A percentile compares a stretch with the other conserved stretches of the same genome.
Conservation (phyloP, 2,888 invertebrate genomes). For the Standfussiana lucernea region DNA sequence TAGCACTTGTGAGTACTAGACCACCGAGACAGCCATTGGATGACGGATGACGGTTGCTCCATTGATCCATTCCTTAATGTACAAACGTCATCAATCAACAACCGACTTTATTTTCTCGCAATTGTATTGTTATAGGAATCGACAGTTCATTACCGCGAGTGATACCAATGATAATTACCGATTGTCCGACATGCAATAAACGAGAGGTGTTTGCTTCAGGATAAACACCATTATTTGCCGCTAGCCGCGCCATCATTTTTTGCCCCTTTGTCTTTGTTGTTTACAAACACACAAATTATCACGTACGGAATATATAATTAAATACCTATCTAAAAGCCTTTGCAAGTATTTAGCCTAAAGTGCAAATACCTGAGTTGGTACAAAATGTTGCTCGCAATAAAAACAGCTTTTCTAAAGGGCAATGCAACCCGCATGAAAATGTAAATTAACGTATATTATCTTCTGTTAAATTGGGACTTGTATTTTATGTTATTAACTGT, state of each 20-base stretch:
- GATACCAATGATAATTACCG: slow-evolving; percentile 3
- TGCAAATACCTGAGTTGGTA: neutral
- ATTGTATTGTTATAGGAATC: slow-evolving; percentile 22
- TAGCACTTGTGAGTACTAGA: neutral
- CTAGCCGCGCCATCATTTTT: too few relatives aligned
- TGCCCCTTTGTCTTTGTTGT: slow-evolving; percentile 2
- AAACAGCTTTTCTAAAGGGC: neutral
- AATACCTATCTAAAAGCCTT: neutral
- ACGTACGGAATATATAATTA: neutral
- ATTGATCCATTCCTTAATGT: neutral
- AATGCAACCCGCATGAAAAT: slow-evolving; percentile 19
- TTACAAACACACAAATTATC: neutral
- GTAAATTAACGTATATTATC: neutral
- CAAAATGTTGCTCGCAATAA: neutral
- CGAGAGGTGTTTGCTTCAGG: neutral
- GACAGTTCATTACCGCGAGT: slow-evolving; percentile 20
- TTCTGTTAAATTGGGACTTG: neutral
- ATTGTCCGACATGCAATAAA: slow-evolving; percentile 30
- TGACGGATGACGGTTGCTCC: neutral
- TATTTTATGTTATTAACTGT: neutral
- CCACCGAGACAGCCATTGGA: neutral
- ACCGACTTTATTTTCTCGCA: neutral
- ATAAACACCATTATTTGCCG: neutral
- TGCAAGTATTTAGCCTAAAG: neutral
- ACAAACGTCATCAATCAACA: slow-evolving; percentile 1